Evolutionary conservation across 1,140 invertebrate species (phyloP), one percentile per base, ranked within the genome.

Genomic region (Odontomachus brunneus): DNA sequence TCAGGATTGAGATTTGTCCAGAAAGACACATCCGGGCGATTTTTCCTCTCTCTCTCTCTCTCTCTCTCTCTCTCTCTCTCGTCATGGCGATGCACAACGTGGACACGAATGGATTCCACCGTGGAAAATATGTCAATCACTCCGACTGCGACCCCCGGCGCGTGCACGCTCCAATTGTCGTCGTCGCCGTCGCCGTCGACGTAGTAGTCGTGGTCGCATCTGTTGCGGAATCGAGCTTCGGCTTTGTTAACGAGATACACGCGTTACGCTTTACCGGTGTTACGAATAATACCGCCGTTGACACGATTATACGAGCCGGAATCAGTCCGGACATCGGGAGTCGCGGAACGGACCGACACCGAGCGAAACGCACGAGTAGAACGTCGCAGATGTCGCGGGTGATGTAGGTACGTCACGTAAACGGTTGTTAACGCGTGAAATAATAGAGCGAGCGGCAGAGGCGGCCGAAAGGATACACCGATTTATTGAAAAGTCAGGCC

Each of bases 91-190:
- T 12, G 29, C 51, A 72, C n/a, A n/a, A n/a, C n/a, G n/a, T n/a
- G 80, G 26, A 55, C 17, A n/a, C 14, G 84, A 87, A 90, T 90
- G 88, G 86, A 90, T 85, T 85, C 33, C 86, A 88, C 88, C 85
- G 88, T 88, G 89, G 90, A 93, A 93, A 93, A 93, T 93, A 93
- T 93, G 93, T 93, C 93, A 93, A 93, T 93, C 92, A 93, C 24
- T 74, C 24, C 55, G 48, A 14, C 38, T 29, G 84, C 74, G 89
- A 91, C 86, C 90, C 65, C 90, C 63, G 88, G 17, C 62, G 57
- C 80, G 84, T 89, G 85, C 88, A 89, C 86, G 89, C 91, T 91
- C 89, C 89, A 85, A 88, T 89, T 92, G 89, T 87, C 89, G 89
- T 75, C 59, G 78, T 83, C 80, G 38, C 9, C 38, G 38, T 44